phyloP scores from a whole-genome alignment of 2,113 vertebrate species.

The Empidonax alnorum region DNA sequence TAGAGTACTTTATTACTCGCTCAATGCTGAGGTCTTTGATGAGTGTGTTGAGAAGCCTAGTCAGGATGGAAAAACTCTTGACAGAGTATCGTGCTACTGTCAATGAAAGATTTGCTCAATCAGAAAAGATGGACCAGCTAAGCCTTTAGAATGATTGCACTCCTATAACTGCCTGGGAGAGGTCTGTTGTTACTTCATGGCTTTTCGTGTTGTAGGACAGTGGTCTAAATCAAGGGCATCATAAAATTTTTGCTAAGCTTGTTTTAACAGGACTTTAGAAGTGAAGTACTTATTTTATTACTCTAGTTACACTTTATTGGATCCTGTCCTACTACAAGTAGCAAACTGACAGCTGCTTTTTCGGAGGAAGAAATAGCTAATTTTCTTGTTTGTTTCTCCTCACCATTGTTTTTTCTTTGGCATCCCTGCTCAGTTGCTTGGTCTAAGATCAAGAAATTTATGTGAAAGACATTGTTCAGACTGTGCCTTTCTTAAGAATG shows the following conservation, averaged over 20 bases:
- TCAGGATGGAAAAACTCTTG: neutral
- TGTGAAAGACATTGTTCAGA: neutral
- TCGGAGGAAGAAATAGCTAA: neutral
- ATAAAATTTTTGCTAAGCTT: constrained; percentile 8
- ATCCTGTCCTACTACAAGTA: neutral
- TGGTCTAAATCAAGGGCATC: neutral
- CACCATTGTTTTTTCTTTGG: neutral
- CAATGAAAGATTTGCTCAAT: neutral
- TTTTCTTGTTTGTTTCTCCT: neutral
- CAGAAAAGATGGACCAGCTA: neutral
- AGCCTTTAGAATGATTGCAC: neutral
- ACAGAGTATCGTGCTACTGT: neutral
- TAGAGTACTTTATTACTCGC: neutral
- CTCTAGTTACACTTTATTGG: neutral
- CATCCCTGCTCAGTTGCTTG: neutral
- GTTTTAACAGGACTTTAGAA: neutral
- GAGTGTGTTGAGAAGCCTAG: neutral
- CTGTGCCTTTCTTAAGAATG: neutral
- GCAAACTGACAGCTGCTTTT: neutral
- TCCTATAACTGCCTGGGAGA: neutral
- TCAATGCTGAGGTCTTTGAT: neutral
- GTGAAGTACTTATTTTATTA: neutral
- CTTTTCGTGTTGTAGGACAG: neutral
- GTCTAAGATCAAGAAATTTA: neutral
- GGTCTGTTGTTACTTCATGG: neutral